phyloP scores from a whole-genome alignment of 2,113 vertebrate species.

The Hyla sarda region DNA sequence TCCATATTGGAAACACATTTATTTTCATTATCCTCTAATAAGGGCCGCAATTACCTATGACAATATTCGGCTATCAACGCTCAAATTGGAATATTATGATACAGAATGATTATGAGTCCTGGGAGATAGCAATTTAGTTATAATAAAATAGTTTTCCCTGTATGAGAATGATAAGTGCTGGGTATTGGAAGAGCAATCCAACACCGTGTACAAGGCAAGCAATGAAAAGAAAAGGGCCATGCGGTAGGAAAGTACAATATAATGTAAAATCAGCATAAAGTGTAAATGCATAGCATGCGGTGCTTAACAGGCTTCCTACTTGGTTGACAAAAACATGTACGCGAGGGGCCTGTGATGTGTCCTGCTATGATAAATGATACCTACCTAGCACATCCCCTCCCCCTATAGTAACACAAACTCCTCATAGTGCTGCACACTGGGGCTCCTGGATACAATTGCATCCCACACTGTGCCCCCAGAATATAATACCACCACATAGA shows the following conservation, averaged over 20 bases:
- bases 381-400: no score
- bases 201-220: background rate
- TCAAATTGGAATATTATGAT: conserved; percentile 22
- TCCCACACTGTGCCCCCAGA: no score
- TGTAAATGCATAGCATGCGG: background rate
- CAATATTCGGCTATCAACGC: background rate
- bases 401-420: no score
- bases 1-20: conserved; percentile 46
- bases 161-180: background rate
- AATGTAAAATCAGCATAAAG: background rate
- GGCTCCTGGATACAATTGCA: no score
- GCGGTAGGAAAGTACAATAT: background rate
- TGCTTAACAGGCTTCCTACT: no score
- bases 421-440: no score
- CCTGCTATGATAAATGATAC: no score
- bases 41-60: conserved; percentile 3
- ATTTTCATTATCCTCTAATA: conserved; percentile 36
- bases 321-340: no score
- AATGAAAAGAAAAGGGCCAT: background rate
- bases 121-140: background rate
- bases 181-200: background rate
- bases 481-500: no score
- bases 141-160: conserved; percentile 1
- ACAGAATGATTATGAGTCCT: conserved; percentile 11
- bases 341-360: no score